These are phyloP conservation scores for Isurus oxyrinchus DNA, from an alignment of 2,113 vertebrate genomes.

Conservation along the genomic window DNA sequence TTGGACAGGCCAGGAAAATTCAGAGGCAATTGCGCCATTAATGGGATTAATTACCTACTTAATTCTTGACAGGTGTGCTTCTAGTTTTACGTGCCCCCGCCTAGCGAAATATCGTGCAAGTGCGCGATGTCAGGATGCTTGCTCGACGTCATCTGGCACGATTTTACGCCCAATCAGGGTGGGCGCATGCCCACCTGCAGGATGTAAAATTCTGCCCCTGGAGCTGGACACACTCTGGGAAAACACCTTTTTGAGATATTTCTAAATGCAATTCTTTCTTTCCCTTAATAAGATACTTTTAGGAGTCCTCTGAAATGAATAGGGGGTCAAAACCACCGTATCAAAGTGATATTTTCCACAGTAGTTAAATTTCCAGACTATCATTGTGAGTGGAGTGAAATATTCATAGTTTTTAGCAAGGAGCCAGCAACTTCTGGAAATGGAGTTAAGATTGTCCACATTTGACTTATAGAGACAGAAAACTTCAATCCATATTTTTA, in stretches of 20 bases:
- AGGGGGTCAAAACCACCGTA: no score
- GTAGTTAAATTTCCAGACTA: neutral
- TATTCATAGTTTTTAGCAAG: neutral
- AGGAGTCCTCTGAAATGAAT: neutral
- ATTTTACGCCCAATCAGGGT: no score
- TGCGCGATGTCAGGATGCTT: no score
- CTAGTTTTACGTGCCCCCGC: no score
- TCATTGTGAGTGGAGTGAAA: neutral
- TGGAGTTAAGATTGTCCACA: neutral
- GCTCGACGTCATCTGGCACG: no score
- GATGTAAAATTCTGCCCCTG: neutral
- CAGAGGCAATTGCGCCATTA: no score
- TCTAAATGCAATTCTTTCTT: neutral
- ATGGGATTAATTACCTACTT: no score
- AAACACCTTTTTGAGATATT: neutral
- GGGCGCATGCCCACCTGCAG: no score
- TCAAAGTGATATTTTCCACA: neutral
- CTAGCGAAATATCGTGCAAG: no score
- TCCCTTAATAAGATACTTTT: neutral
- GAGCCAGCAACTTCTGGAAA: neutral
- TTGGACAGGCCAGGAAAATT: no score
- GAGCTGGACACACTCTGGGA: neutral
- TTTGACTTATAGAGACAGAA: neutral
- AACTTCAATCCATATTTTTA: neutral
- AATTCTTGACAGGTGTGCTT: no score